Percentiles rank a stretch among this genome's conserved stretches.
Conservation (phyloP, 1,140 invertebrate species). For the Drosophila tani region DNA sequence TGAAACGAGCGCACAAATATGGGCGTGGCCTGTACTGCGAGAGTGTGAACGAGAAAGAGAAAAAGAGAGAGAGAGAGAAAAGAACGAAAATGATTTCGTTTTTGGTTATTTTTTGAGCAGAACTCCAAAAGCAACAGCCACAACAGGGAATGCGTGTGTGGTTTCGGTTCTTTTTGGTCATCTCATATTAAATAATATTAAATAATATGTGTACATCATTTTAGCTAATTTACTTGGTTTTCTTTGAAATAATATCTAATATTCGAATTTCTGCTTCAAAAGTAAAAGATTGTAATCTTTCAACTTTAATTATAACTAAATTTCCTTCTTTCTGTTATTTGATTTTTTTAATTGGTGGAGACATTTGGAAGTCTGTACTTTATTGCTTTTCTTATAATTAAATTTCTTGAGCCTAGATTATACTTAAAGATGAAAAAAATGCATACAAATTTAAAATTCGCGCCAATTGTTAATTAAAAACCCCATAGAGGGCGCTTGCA, state of each 20-base stretch:
- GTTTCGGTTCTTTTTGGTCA: too few relatives aligned
- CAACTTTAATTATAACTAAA: too few relatives aligned
- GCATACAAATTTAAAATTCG: neutral
- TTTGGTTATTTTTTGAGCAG: neutral
- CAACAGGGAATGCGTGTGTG: too few relatives aligned
- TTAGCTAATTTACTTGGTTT: too few relatives aligned
- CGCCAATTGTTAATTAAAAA: neutral
- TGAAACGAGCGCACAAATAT: conserved; percentile 43
- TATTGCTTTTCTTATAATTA: neutral
- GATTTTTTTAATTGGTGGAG: too few relatives aligned
- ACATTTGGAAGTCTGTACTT: neutral
- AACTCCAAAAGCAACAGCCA: neutral
- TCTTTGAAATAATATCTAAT: neutral
- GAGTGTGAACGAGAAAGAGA: neutral
- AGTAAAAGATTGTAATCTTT: too few relatives aligned
- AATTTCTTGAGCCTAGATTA: neutral
- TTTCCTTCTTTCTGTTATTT: too few relatives aligned
- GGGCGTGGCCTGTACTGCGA: conserved; percentile 47
- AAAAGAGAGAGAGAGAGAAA: conserved; percentile 4
- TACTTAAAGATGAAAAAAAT: neutral
- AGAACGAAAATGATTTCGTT: conserved; percentile 11
- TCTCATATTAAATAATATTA: neutral
- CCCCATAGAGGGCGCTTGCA: neutral
- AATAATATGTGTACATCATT: too few relatives aligned
- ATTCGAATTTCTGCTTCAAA: too few relatives aligned